Conservation (phyloP, 2,888 invertebrate genomes). For the Drosophila melanosoma region DNA sequence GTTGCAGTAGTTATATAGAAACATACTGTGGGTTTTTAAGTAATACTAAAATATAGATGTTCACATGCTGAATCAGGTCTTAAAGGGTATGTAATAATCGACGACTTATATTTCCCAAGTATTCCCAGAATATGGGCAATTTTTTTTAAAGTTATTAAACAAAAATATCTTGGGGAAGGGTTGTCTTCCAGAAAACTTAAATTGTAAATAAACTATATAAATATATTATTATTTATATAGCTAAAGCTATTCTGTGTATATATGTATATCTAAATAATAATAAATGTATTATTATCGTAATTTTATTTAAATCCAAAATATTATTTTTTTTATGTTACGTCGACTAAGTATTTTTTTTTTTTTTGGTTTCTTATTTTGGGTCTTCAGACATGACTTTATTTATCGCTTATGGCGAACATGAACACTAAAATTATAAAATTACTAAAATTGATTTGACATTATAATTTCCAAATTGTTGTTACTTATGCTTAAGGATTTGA, state of each 20-base stretch:
- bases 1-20: neutral
- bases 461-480: neutral
- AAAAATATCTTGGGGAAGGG: neutral
- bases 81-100: neutral
- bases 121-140: neutral
- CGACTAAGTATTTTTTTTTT: neutral
- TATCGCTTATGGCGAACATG: neutral
- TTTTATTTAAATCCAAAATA: neutral
- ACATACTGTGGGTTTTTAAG: neutral
- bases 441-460: neutral
- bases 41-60: neutral
- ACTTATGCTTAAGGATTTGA: neutral
- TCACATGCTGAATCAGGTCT: neutral
- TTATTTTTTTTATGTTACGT: neutral
- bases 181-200: neutral
- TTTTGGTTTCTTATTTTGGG: neutral
- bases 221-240: neutral
- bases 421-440: neutral
- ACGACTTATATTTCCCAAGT: neutral
- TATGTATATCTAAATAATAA: neutral
- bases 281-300: neutral
- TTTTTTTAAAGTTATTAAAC: too few relatives aligned
- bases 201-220: neutral
- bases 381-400: neutral
- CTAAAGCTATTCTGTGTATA: neutral